Evolutionary conservation across 2,888 invertebrate genomes (phyloP).

Genomic region (Synanthedon vespiformis): DNA sequence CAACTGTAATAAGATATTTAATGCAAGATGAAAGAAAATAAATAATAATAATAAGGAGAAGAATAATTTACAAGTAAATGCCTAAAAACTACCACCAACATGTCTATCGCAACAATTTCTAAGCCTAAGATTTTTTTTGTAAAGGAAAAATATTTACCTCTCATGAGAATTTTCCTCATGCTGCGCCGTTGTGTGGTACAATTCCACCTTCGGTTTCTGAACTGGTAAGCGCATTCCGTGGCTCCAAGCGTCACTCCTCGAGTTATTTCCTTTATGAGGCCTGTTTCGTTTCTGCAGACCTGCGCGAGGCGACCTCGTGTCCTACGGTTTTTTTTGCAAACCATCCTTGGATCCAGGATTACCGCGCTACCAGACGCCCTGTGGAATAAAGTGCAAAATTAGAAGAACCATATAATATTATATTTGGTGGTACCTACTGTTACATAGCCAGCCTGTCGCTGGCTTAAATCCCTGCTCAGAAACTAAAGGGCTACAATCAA

Average conservation of each 20-base stretch:
- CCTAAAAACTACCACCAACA: too few relatives aligned
- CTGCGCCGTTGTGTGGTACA: constrained; percentile 85
- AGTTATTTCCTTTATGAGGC: constrained; percentile 85
- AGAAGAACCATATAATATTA: background rate
- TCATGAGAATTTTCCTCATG: constrained; percentile 85
- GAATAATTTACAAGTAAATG: too few relatives aligned
- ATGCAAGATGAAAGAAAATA: too few relatives aligned
- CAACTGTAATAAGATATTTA: too few relatives aligned
- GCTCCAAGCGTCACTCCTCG: constrained; percentile 86
- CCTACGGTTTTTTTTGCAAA: constrained; percentile 87
- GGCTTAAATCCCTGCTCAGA: too few relatives aligned
- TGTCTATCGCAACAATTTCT: too few relatives aligned
- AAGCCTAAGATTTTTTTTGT: too few relatives aligned
- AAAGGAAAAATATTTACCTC: constrained; percentile 68
- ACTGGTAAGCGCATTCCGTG: constrained; percentile 89
- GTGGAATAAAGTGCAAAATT: constrained; percentile 11
- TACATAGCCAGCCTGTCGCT: background rate
- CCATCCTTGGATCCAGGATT: constrained; percentile 88
- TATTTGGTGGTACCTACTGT: background rate
- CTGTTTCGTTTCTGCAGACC: constrained; percentile 86
- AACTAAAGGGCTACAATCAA: too few relatives aligned
- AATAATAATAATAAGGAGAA: too few relatives aligned
- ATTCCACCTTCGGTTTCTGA: constrained; percentile 88
- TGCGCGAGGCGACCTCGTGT: constrained; percentile 82
- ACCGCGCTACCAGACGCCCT: constrained; percentile 88